These are phyloP conservation scores for Nymphalis io DNA, from an alignment of 1,140 invertebrate genomes.

Conservation along the genomic window DNA sequence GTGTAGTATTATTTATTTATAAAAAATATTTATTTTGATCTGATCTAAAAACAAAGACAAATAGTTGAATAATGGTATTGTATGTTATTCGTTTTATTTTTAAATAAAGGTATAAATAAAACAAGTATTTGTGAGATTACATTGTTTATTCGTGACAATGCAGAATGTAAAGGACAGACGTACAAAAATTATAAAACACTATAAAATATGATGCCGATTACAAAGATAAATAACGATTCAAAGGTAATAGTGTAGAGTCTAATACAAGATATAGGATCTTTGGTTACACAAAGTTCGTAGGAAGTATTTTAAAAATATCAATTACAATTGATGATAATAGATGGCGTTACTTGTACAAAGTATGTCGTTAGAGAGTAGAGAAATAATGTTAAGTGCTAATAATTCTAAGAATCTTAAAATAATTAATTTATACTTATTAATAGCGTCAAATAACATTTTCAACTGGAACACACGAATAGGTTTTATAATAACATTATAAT, in stretches of 20 bases:
- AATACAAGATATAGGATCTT: constrained; percentile 37
- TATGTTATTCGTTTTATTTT: not conserved
- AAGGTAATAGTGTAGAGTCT: constrained; percentile 11
- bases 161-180: constrained; percentile 64
- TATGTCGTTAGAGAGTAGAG: not conserved
- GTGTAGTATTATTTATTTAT: no score
- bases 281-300: constrained; percentile 31
- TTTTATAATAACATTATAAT: constrained; percentile 8
- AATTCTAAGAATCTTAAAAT: constrained; percentile 16
- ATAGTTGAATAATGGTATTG: no score
- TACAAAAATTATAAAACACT: constrained; percentile 68
- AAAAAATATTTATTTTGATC: no score
- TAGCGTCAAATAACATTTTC: constrained; percentile 18
- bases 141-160: constrained; percentile 78
- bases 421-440: not conserved
- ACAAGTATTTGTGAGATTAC: constrained; percentile 56
- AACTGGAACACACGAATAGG: constrained; percentile 13
- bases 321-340: constrained; percentile 10
- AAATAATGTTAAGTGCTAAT: constrained; percentile 4
- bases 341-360: constrained; percentile 15
- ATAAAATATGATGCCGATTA: constrained; percentile 67
- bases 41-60: not conserved
- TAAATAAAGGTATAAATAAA: constrained; percentile 39
- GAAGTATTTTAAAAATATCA: constrained; percentile 6
- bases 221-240: constrained; percentile 50